Evolutionary conservation across 2,888 invertebrate species (phyloP).

Genomic region (Euzophera pinguis): DNA sequence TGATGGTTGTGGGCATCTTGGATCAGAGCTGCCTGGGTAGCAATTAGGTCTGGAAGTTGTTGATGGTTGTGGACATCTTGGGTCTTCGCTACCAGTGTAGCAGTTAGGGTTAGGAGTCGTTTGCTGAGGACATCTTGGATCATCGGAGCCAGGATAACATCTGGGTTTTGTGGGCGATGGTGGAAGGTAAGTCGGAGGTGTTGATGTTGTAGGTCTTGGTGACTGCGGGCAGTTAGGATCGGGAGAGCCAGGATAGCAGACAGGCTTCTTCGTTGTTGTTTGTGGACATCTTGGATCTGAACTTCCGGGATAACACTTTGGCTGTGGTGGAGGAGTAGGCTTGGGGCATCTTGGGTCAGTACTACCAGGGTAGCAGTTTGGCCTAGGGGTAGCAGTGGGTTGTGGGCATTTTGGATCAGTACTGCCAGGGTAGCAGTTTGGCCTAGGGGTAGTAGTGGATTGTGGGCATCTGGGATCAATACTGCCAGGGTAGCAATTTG

Average conservation of each 20-base stretch:
- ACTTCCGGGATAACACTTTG: conserved; percentile 39
- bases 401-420: conserved; percentile 33
- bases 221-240: conserved; percentile 38
- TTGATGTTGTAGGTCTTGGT: conserved; percentile 23
- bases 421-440: conserved; percentile 35
- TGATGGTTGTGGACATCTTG: too few species aligned
- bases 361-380: conserved; percentile 35
- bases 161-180: too few species aligned
- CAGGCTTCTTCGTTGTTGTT: conserved; percentile 17
- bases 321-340: conserved; percentile 26
- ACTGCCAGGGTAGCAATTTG: conserved; percentile 37
- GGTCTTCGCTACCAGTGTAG: too few species aligned
- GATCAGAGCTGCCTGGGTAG: too few species aligned
- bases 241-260: conserved; percentile 35
- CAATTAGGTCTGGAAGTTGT: too few species aligned
- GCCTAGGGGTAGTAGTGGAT: conserved; percentile 26
- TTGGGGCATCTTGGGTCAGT: conserved; percentile 42
- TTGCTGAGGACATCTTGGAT: too few species aligned
- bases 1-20: too few species aligned
- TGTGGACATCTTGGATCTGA: conserved; percentile 30
- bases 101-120: too few species aligned
- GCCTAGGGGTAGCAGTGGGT: conserved; percentile 21
- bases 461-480: conserved; percentile 30
- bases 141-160: too few species aligned
- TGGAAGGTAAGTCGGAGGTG: conserved; percentile 25